Percentiles rank a stretch among this genome's conserved stretches.
Conservation (phyloP, 2,888 invertebrate genomes). For the Pachliopta kotzebuea region DNA sequence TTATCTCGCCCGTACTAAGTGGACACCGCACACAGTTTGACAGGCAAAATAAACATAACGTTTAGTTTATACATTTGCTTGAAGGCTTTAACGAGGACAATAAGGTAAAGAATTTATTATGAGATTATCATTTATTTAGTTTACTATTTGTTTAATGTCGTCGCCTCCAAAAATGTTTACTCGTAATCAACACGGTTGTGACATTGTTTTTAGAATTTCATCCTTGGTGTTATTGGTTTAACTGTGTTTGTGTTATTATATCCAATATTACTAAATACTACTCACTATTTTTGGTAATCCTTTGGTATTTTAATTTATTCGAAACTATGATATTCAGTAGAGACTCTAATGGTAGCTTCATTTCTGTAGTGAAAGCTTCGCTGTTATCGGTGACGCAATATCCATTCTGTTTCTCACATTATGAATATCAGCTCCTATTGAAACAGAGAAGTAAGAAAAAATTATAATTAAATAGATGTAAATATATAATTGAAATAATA, state of each 20-base stretch:
- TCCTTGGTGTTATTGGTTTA: constrained; percentile 8
- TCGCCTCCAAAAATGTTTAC: constrained; percentile 15
- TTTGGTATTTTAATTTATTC: background rate
- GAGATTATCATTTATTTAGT: constrained; percentile 35
- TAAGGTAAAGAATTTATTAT: constrained; percentile 47
- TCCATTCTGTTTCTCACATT: background rate
- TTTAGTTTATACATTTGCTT: constrained; percentile 41
- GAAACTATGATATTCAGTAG: background rate
- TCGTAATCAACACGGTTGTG: constrained; percentile 18
- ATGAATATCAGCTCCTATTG: background rate
- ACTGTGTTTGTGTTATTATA: constrained; percentile 1
- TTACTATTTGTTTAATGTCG: constrained; percentile 30
- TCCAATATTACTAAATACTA: background rate
- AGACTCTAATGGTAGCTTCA: background rate
- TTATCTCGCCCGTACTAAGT: constrained; percentile 45
- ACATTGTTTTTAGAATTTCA: background rate
- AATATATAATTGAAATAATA: background rate
- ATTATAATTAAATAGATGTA: background rate
- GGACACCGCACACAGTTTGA: constrained; percentile 41
- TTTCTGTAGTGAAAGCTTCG: background rate
- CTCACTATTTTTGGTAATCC: background rate
- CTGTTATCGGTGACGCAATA: background rate
- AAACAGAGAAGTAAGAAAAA: background rate
- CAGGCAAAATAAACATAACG: constrained; percentile 39
- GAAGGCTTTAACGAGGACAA: constrained; percentile 43